These are phyloP conservation scores for Zootoca vivipara DNA, from an alignment of 2,113 vertebrate genomes.

Conservation along the genomic window DNA sequence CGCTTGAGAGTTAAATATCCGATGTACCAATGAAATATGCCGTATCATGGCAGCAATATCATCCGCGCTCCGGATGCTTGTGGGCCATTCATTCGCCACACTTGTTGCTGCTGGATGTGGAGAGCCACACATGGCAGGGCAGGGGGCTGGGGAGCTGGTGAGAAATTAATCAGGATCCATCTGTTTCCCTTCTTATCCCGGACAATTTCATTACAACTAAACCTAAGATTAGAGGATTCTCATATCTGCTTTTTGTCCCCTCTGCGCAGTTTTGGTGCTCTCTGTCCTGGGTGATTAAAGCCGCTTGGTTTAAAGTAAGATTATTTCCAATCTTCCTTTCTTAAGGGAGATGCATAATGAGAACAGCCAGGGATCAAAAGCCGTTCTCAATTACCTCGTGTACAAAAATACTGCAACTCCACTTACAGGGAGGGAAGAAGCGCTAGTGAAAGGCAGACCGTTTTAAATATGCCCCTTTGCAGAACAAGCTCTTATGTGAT, in stretches of 20 bases:
- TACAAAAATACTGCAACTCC: constrained; percentile 59
- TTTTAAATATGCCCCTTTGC: constrained; percentile 38
- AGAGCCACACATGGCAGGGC: constrained; percentile 60
- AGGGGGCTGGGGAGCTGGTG: background rate
- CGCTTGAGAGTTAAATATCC: constrained; percentile 62
- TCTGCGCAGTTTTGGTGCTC: constrained; percentile 66
- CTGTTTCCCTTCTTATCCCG: constrained; percentile 77
- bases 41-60: constrained; percentile 61
- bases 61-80: constrained; percentile 60
- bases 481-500: constrained; percentile 33
- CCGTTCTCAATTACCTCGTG: constrained; percentile 60
- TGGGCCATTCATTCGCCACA: constrained; percentile 67
- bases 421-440: background rate
- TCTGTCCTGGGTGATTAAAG: constrained; percentile 75
- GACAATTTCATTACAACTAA: constrained; percentile 82
- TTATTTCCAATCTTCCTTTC: constrained; percentile 76
- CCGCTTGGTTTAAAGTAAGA: constrained; percentile 78
- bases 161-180: constrained; percentile 84
- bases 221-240: constrained; percentile 79
- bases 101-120: constrained; percentile 69
- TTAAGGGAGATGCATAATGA: constrained; percentile 72
- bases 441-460: constrained; percentile 12
- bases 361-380: constrained; percentile 60
- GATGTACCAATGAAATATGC: constrained; percentile 61
- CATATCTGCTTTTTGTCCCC: constrained; percentile 53